phyloP scores from a whole-genome alignment of 2,888 invertebrate species.

The Pocota personata region DNA sequence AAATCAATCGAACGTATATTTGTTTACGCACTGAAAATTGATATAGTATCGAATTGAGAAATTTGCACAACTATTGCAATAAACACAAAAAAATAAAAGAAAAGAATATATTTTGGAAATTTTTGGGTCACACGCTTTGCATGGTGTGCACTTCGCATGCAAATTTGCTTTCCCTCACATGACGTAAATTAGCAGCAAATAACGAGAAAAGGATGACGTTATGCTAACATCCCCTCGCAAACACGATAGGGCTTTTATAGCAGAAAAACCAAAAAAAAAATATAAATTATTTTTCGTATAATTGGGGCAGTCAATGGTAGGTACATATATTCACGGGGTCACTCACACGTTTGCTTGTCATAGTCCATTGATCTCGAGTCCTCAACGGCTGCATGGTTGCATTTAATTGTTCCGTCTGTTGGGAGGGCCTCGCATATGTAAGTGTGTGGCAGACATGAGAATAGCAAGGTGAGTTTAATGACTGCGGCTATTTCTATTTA shows the following conservation, averaged over 20 bases:
- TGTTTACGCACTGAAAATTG: constrained; percentile 47
- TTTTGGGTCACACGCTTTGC: constrained; percentile 48
- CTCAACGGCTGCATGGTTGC: constrained; percentile 19
- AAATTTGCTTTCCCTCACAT: constrained; percentile 15
- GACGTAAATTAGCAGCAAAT: not conserved
- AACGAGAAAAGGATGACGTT: constrained; percentile 10
- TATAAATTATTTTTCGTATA: constrained; percentile 7
- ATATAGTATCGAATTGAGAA: constrained; percentile 5
- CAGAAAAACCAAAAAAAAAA: not conserved
- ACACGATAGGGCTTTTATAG: not conserved
- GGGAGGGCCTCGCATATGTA: not conserved
- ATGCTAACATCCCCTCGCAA: not conserved
- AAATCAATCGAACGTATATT: constrained; percentile 28
- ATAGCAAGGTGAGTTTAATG: constrained; percentile 6
- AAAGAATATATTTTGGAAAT: constrained; percentile 4
- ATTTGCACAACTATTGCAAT: constrained; percentile 6
- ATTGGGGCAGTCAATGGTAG: constrained; percentile 4
- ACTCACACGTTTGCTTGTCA: constrained; percentile 1
- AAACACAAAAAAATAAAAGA: constrained; percentile 1
- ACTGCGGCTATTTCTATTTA: constrained; percentile 27
- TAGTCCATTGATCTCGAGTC: constrained; percentile 37
- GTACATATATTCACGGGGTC: not conserved
- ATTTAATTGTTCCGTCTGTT: constrained; percentile 25
- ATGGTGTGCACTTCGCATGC: constrained; percentile 11
- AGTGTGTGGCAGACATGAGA: not conserved